These are phyloP conservation scores for Monochamus alternatus DNA, from an alignment of 2,888 invertebrate species.

Conservation along the genomic window DNA sequence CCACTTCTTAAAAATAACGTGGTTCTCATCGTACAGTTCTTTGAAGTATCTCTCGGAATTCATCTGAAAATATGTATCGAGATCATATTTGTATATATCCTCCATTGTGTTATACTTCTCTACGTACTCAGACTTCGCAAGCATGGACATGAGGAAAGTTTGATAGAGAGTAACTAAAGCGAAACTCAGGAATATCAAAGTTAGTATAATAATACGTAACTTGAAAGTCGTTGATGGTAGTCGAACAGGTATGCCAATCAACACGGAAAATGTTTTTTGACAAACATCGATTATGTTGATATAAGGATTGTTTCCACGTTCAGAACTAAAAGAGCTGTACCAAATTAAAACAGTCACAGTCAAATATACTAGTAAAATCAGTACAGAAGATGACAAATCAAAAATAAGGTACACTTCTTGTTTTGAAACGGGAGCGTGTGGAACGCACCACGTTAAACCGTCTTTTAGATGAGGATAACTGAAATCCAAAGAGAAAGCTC, in stretches of 20 bases:
- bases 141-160: constrained; percentile 56
- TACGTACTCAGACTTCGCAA: constrained; percentile 52
- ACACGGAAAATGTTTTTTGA: constrained; percentile 47
- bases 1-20: constrained; percentile 32
- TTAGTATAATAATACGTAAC: constrained; percentile 51
- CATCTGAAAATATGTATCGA: constrained; percentile 54
- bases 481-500: constrained; percentile 60
- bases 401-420: constrained; percentile 9
- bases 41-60: constrained; percentile 55
- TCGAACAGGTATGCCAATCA: constrained; percentile 49
- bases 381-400: not conserved
- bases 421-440: constrained; percentile 56
- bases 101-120: constrained; percentile 57
- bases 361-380: constrained; percentile 15
- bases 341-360: constrained; percentile 12
- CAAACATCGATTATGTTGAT: constrained; percentile 32
- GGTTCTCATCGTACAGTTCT: constrained; percentile 14
- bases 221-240: constrained; percentile 54
- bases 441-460: constrained; percentile 64
- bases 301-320: constrained; percentile 34
- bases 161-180: constrained; percentile 56
- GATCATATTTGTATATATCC: constrained; percentile 56
- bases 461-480: constrained; percentile 62
- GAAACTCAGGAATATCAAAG: constrained; percentile 55
- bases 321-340: not conserved